Conservation (phyloP, 2,888 invertebrate species). For the Saturnia pavonia region DNA sequence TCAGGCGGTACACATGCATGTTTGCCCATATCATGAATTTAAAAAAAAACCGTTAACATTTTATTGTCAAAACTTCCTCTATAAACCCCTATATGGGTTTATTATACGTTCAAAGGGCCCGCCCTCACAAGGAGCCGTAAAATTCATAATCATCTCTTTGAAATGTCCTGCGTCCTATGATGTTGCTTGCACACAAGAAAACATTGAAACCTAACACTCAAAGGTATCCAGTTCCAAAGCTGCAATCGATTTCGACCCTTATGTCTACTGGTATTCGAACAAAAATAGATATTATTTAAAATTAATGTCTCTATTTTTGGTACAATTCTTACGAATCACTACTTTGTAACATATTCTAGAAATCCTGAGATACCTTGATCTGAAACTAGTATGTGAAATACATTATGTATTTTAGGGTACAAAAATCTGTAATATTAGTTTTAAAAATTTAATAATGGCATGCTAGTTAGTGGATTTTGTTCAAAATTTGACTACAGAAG, state of each 20-base stretch:
- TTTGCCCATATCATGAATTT: too few relatives aligned
- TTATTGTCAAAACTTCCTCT: not conserved
- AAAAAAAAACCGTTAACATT: too few relatives aligned
- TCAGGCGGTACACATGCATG: too few relatives aligned
- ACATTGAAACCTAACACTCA: conserved; percentile 31
- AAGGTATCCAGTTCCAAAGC: conserved; percentile 32
- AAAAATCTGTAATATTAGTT: too few relatives aligned
- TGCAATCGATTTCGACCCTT: conserved; percentile 7
- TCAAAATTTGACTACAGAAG: too few relatives aligned
- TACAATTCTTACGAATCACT: not conserved
- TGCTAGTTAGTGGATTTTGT: too few relatives aligned
- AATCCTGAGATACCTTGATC: not conserved
- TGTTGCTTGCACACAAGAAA: conserved; percentile 25
- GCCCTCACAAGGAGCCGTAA: conserved; percentile 12
- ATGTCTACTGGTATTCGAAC: not conserved
- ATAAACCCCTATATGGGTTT: conserved; percentile 1
- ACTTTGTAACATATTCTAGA: not conserved
- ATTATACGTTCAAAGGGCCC: conserved; percentile 16
- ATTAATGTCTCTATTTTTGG: not conserved
- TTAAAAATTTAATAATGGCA: too few relatives aligned
- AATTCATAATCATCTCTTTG: conserved; percentile 12
- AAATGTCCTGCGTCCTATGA: not conserved
- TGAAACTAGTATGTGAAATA: not conserved
- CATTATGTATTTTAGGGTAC: too few relatives aligned
- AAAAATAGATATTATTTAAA: not conserved